A percentile compares a stretch with the other conserved stretches of the same genome.
phyloP scores from a whole-genome alignment of 2,797 vertebrate species.

The Anableps anableps region DNA sequence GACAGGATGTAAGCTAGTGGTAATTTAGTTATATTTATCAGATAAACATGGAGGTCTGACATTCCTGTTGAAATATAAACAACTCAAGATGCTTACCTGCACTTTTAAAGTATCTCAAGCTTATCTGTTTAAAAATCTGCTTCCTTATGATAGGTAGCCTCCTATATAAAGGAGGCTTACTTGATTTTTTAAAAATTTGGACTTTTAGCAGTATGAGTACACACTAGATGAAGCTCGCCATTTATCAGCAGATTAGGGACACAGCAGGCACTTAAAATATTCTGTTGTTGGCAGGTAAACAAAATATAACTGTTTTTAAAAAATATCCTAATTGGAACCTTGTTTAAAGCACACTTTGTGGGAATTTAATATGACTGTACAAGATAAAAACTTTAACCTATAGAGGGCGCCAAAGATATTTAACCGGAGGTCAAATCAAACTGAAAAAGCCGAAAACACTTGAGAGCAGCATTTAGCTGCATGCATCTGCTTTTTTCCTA shows the following conservation, averaged over 20 bases:
- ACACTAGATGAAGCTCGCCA: no score
- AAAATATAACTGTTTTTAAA: not conserved
- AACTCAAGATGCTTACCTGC: not conserved
- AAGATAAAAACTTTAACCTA: not conserved
- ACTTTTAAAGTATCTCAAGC: not conserved
- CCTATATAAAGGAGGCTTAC: not conserved
- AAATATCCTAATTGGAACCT: not conserved
- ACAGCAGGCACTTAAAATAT: no score
- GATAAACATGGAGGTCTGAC: constrained; percentile 25
- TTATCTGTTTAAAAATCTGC: not conserved
- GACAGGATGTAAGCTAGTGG: constrained; percentile 28
- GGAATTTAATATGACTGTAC: not conserved
- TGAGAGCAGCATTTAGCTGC: not conserved
- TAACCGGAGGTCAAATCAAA: not conserved
- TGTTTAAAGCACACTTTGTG: not conserved
- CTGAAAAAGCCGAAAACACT: not conserved
- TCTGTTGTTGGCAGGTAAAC: not conserved
- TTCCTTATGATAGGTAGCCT: not conserved
- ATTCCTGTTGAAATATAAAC: constrained; percentile 20
- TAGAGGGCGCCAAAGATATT: constrained; percentile 26
- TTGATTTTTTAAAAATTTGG: not conserved
- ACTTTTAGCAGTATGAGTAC: not conserved
- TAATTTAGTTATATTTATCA: constrained; percentile 25
- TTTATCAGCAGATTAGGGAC: not conserved
- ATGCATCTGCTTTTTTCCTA: not conserved